Conservation (phyloP, 2,888 invertebrate species). For the Nasonovia ribisnigri region DNA sequence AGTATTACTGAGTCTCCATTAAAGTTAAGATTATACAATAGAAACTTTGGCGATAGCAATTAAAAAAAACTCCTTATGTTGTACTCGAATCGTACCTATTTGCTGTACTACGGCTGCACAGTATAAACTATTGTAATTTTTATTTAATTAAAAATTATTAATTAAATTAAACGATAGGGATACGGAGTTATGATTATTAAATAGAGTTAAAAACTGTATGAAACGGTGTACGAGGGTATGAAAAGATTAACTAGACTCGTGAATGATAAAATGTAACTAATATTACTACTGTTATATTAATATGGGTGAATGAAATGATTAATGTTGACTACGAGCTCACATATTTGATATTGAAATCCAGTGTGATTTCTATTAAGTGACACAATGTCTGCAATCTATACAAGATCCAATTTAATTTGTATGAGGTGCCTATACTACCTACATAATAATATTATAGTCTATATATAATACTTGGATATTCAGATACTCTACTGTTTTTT, state of each 20-base stretch:
- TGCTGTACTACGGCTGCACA: background rate
- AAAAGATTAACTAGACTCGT: background rate
- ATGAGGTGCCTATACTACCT: no score
- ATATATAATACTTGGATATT: background rate
- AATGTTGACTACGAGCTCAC: background rate
- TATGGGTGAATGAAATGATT: background rate
- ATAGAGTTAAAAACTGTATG: background rate
- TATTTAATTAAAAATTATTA: background rate
- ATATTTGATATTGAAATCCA: background rate
- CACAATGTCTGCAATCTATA: background rate
- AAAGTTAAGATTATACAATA: constrained; percentile 9
- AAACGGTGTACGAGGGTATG: background rate
- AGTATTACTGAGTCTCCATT: constrained; percentile 41
- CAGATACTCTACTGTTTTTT: background rate
- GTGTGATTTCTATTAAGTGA: background rate
- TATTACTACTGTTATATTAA: background rate
- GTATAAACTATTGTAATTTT: background rate
- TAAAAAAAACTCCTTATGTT: background rate
- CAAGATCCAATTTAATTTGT: background rate
- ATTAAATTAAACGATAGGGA: background rate
- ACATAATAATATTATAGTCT: no score
- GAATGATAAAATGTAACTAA: background rate
- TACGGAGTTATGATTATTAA: background rate
- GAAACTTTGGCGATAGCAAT: constrained; percentile 27
- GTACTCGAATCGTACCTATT: background rate